These are phyloP conservation scores for Dendrolimus punctatus DNA, from an alignment of 1,140 invertebrate species.

Conservation along the genomic window DNA sequence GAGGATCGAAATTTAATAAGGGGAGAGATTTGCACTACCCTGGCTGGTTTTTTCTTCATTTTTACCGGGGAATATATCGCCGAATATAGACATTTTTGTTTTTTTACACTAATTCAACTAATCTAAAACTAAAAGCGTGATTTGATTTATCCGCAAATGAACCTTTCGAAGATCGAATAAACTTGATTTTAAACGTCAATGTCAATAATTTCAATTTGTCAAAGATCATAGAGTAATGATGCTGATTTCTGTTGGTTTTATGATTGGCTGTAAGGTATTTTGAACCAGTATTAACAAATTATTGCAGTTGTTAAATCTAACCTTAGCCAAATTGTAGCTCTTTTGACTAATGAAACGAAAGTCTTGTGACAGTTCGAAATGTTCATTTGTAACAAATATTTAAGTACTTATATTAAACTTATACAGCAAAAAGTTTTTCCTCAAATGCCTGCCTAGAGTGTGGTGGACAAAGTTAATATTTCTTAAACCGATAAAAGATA, in stretches of 20 bases:
- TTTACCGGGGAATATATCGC: slow-evolving; percentile 55
- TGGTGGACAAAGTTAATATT: too few species aligned
- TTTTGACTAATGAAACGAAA: too few species aligned
- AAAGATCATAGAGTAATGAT: not conserved
- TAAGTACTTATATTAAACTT: too few species aligned
- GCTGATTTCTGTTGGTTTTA: not conserved
- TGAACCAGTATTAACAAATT: too few species aligned
- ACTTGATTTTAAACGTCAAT: slow-evolving; percentile 16
- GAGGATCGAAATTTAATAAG: slow-evolving; percentile 94
- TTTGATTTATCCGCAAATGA: slow-evolving; percentile 36
- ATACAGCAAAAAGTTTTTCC: too few species aligned
- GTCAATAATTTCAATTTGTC: slow-evolving; percentile 5
- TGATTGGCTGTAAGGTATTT: too few species aligned
- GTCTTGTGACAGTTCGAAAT: too few species aligned
- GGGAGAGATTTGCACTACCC: slow-evolving; percentile 77
- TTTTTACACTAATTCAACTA: slow-evolving; percentile 40
- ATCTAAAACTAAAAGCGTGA: slow-evolving; percentile 40
- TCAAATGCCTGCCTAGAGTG: too few species aligned
- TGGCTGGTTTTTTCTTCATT: slow-evolving; percentile 50
- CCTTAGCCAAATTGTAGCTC: too few species aligned
- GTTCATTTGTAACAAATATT: too few species aligned
- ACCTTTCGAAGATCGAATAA: slow-evolving; percentile 33
- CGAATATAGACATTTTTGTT: slow-evolving; percentile 55
- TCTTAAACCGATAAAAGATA: too few species aligned
- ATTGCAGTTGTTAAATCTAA: too few species aligned